phyloP scores from a whole-genome alignment of 2,888 invertebrate species.

The Gonocerus acuteangulatus region DNA sequence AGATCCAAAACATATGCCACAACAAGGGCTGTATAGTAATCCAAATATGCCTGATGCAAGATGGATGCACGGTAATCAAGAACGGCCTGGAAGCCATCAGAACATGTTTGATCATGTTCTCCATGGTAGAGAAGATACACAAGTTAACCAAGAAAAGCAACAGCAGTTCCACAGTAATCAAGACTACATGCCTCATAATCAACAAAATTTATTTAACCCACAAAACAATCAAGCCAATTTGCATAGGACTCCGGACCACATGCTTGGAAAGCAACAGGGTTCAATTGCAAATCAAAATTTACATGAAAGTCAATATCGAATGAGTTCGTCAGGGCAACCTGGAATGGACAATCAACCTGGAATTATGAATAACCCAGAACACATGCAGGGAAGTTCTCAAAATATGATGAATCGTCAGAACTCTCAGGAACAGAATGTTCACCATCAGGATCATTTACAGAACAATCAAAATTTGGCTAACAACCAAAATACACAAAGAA shows the following conservation, averaged over 20 bases:
- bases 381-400: constrained; percentile 3
- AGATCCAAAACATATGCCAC: constrained; percentile 3
- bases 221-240: background rate
- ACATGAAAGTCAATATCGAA: constrained; percentile 14
- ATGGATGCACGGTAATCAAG: constrained; percentile 5
- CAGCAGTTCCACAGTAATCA: background rate
- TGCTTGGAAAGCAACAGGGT: constrained; percentile 15
- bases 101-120: constrained; percentile 1
- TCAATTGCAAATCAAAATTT: constrained; percentile 24
- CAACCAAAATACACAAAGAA: background rate
- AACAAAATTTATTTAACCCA: constrained; percentile 3
- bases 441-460: background rate
- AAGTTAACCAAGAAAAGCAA: constrained; percentile 7
- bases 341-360: background rate
- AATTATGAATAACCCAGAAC: background rate
- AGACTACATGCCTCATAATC: background rate
- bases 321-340: background rate
- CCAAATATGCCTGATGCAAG: constrained; percentile 10
- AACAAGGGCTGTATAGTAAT: constrained; percentile 4
- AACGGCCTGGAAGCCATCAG: constrained; percentile 1
- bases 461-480: background rate
- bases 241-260: constrained; percentile 5
- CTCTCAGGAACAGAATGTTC: background rate
- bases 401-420: constrained; percentile 5
- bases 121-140: background rate